These are phyloP conservation scores for Monomorium pharaonis DNA, from an alignment of 1,140 invertebrate genomes.

Conservation along the genomic window DNA sequence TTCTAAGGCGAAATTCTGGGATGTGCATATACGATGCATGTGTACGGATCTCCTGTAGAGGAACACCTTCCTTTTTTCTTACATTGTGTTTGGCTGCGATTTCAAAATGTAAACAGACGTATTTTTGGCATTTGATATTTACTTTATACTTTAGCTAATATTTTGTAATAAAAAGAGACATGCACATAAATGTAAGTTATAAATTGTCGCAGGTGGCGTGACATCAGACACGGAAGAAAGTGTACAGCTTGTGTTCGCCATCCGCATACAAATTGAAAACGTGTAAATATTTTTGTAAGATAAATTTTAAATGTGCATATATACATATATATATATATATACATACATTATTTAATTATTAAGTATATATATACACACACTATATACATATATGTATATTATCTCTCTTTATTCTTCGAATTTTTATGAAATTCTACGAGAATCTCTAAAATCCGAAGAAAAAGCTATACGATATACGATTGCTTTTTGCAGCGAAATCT, in stretches of 20 bases:
- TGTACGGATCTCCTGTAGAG: slow-evolving; percentile 39
- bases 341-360: neutral
- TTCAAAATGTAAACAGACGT: slow-evolving; percentile 71
- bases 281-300: slow-evolving; percentile 77
- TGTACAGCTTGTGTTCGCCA: slow-evolving; percentile 68
- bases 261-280: slow-evolving; percentile 52
- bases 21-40: neutral
- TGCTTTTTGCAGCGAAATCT: slow-evolving; percentile 63
- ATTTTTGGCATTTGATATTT: slow-evolving; percentile 75
- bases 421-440: neutral
- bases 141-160: slow-evolving; percentile 73
- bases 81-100: slow-evolving; percentile 58
- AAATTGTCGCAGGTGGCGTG: slow-evolving; percentile 31
- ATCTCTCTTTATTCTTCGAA: slow-evolving; percentile 16
- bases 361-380: neutral
- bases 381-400: slow-evolving; percentile 28
- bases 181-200: slow-evolving; percentile 72
- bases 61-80: neutral
- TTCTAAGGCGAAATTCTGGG: slow-evolving; percentile 36
- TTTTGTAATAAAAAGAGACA: slow-evolving; percentile 67
- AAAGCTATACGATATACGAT: slow-evolving; percentile 31
- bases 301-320: slow-evolving; percentile 70
- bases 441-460: neutral
- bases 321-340: slow-evolving; percentile 62
- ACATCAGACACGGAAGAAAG: slow-evolving; percentile 16